A percentile compares a stretch with the other conserved stretches of the same genome.
Evolutionary conservation across 2,113 vertebrate genomes (phyloP).

Genomic region (Bubalus kerabau): DNA sequence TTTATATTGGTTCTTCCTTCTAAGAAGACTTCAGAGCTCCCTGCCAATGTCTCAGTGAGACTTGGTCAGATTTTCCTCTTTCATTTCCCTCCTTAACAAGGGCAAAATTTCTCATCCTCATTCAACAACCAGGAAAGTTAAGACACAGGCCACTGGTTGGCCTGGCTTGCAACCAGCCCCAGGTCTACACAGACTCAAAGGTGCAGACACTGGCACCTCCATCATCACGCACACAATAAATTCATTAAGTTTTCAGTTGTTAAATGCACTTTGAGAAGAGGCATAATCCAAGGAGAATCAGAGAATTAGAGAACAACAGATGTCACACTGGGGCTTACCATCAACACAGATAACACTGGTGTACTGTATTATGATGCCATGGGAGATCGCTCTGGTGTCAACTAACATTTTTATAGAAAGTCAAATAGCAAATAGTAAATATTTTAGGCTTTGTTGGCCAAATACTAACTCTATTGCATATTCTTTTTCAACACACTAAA

Average conservation of each 20-base stretch:
- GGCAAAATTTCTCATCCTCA: neutral
- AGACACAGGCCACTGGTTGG: neutral
- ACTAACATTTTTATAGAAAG: neutral
- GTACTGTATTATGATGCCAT: accelerated
- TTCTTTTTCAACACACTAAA: neutral
- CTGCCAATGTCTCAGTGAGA: neutral
- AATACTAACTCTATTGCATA: neutral
- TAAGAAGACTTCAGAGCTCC: neutral
- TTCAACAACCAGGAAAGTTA: neutral
- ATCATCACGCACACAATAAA: neutral
- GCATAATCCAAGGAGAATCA: neutral
- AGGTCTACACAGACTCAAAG: neutral
- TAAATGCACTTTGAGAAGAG: neutral
- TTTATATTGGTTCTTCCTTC: neutral
- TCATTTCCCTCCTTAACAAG: neutral
- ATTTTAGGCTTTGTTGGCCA: neutral
- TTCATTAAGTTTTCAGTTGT: neutral
- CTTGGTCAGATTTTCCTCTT: neutral
- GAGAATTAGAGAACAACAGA: neutral
- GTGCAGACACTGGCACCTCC: neutral
- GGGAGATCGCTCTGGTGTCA: neutral
- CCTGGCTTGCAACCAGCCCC: neutral
- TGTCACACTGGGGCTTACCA: neutral
- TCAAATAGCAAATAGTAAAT: neutral
- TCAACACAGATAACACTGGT: too few relatives aligned